phyloP scores from a whole-genome alignment of 2,797 vertebrate genomes.

The Catamblyrhynchus diadema region DNA sequence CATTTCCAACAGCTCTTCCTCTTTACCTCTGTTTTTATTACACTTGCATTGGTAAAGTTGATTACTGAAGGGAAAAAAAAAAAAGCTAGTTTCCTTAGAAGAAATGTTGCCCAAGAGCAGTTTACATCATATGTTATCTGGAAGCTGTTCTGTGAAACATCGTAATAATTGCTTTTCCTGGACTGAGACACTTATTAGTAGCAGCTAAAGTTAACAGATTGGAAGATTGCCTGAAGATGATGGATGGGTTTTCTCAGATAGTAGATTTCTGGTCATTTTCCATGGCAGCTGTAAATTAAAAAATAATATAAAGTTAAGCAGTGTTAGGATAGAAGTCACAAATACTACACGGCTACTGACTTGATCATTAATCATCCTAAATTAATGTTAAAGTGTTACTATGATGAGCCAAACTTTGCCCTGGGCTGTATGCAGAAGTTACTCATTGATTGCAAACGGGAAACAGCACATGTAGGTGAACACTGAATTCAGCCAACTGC shows the following conservation, averaged over 20 bases:
- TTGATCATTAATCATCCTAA: conserved; percentile 54
- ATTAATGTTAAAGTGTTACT: conserved; percentile 20
- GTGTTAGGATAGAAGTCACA: conserved; percentile 23
- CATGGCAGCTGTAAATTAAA: conserved; percentile 83
- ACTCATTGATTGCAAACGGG: conserved; percentile 6
- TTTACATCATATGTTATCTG: conserved; percentile 47
- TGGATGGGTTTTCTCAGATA: conserved; percentile 82
- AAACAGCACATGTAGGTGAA: not conserved
- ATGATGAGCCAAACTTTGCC: conserved; percentile 29
- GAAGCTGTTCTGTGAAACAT: conserved; percentile 85
- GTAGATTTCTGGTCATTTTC: conserved; percentile 88
- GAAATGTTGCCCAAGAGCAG: conserved; percentile 20
- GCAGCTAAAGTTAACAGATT: conserved; percentile 85
- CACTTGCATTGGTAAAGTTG: not conserved
- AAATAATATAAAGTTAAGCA: conserved; percentile 51
- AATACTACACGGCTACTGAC: conserved; percentile 5
- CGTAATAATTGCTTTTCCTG: conserved; percentile 82
- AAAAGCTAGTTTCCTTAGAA: not conserved
- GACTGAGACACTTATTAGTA: conserved; percentile 89
- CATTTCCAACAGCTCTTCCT: not conserved
- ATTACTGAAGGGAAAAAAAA: not conserved
- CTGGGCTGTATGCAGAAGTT: not conserved
- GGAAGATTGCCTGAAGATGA: conserved; percentile 78
- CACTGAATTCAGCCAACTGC: not conserved
- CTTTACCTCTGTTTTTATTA: not conserved